Conservation (phyloP, 2,113 vertebrate species). For the Naja naja region DNA sequence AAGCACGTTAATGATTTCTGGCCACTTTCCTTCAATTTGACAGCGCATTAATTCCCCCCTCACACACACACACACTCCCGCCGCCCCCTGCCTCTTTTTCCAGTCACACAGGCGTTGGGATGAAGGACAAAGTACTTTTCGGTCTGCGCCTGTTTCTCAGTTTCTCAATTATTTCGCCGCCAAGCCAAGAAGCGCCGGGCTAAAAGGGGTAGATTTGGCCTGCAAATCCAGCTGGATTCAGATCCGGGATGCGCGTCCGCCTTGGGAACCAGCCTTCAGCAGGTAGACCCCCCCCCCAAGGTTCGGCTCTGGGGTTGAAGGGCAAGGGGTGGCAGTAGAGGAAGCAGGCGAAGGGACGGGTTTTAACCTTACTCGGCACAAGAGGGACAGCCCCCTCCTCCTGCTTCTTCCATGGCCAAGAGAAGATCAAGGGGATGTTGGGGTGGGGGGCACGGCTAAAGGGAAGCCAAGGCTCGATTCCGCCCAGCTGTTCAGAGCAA, state of each 20-base stretch:
- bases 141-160: not conserved
- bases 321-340: not conserved
- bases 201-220: not conserved
- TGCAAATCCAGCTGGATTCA: not conserved
- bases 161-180: not conserved
- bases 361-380: slow-evolving; percentile 7
- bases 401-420: not conserved
- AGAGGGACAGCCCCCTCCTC: not conserved
- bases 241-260: not conserved
- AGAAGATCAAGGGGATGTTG: not conserved
- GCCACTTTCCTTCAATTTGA: not conserved
- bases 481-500: no score
- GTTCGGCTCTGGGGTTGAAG: not conserved
- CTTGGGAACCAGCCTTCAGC: not conserved
- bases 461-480: not conserved
- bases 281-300: not conserved
- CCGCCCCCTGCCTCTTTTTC: not conserved
- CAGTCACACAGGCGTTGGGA: not conserved
- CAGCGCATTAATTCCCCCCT: not conserved
- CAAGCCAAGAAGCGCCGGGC: not conserved
- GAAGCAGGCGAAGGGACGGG: not conserved
- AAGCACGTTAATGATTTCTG: not conserved
- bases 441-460: not conserved
- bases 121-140: not conserved
- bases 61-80: rapidly evolving